Evolutionary conservation across 2,797 vertebrate genomes (phyloP), one percentile per base, ranked within the genome.

Genomic region (Alfaro cultratus): DNA sequence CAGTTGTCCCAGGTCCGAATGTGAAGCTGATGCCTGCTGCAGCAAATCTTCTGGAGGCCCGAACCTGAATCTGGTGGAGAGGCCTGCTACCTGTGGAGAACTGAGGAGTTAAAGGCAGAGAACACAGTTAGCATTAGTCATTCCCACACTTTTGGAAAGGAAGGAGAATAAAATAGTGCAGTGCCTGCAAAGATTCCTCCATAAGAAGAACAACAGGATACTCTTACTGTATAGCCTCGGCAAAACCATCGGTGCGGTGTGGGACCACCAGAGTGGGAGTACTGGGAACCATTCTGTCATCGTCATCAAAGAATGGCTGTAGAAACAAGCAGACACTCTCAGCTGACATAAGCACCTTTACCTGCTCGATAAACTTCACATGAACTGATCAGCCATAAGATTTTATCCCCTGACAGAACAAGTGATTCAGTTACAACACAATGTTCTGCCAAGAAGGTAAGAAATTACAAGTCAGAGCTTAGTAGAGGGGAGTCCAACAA

Each of bases 221-320:
- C 1, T 95, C 97, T 97, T 96, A 99, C 98, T 99, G 98, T 95
- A 99, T 99, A 11, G 98, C 98, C 92, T 99, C 98, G 78, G 98
- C 98, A 84, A 99, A 99, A 43, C 98, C 98, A 85, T 99, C 98
- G n/a, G 97, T 99, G 46, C 98, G 97, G 90, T 99, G 98, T 23
- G 98, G 98, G 21, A 99, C 97, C 5, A 99, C 97, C 83, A 99
- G 95, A 21, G 98, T 99, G 71, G 98, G 98, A 39, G 98, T 99
- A 90, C 98, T 99, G 80, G 98, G 98, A 91, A 99, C 98, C 94
- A 99, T 99, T 88, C 98, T 95, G 92, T 99, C 98, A 55, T 99
- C 98, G 53, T 99, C 98, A 85, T 99, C 98, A 88, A 99, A 99
- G 92, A 99, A 99, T 90, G 99, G 98, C 81, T 99, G 98, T 96